Evolutionary conservation across 2,113 vertebrate genomes (phyloP).

Genomic region (Cebidichthys violaceus): DNA sequence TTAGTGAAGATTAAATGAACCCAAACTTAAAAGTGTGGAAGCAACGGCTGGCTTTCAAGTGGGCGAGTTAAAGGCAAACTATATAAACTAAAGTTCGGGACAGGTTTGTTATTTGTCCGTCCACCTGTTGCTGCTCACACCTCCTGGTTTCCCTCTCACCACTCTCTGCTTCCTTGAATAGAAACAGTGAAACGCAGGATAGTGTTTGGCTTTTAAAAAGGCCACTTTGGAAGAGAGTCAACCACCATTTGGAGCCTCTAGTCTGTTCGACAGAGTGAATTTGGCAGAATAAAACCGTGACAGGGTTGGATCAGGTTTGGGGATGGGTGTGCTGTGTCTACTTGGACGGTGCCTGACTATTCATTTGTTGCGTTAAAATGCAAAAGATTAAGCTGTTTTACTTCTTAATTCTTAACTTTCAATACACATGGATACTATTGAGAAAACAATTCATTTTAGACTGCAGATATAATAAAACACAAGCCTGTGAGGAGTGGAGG

Average conservation of each 20-base stretch:
- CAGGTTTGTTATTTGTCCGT: slow-evolving; percentile 31
- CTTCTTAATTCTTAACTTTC: not conserved
- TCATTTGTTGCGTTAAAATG: slow-evolving; percentile 8
- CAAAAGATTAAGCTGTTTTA: not conserved
- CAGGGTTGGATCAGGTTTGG: slow-evolving; percentile 6
- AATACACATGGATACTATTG: not conserved
- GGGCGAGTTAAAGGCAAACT: not conserved
- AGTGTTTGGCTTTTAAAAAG: slow-evolving; percentile 15
- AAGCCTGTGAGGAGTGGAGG: not conserved
- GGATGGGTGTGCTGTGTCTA: not conserved
- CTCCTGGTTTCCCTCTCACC: slow-evolving; percentile 29
- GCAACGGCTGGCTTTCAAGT: slow-evolving; percentile 4
- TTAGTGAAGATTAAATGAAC: slow-evolving; percentile 20
- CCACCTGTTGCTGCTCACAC: slow-evolving; percentile 47
- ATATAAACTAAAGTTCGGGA: slow-evolving; percentile 22
- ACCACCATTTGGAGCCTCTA: slow-evolving; percentile 29
- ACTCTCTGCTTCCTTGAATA: slow-evolving; percentile 33
- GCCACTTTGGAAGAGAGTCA: slow-evolving; percentile 29
- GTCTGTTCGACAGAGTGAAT: slow-evolving; percentile 15
- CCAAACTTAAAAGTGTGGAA: slow-evolving; percentile 18
- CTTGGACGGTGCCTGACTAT: not conserved
- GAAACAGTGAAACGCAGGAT: slow-evolving; percentile 20
- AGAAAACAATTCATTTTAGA: slow-evolving; percentile 3
- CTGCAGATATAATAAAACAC: not conserved
- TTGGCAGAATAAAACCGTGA: slow-evolving; percentile 30